A percentile compares a stretch with the other conserved stretches of the same genome.
Evolutionary conservation across 1,140 invertebrate genomes (phyloP).

Genomic region (Lordiphosa stackelbergi): DNA sequence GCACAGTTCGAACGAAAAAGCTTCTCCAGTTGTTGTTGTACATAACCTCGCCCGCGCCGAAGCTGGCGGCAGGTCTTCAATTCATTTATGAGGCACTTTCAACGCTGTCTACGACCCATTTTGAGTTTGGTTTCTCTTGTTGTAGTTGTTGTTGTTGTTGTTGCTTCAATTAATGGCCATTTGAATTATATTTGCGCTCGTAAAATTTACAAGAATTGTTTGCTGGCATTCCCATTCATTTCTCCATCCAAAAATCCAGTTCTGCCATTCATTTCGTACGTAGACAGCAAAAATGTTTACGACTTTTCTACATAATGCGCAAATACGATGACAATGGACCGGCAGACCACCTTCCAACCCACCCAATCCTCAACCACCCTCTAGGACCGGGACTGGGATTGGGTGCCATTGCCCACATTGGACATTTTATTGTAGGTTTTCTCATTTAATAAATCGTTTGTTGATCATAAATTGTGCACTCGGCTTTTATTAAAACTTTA

Average conservation of each 20-base stretch:
- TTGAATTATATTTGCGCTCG: constrained; percentile 77
- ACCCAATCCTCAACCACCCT: not conserved
- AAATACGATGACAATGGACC: constrained; percentile 69
- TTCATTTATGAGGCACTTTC: constrained; percentile 68
- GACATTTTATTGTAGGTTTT: constrained; percentile 59
- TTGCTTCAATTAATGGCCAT: constrained; percentile 76
- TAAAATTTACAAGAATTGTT: constrained; percentile 76
- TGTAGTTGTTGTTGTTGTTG: constrained; percentile 33
- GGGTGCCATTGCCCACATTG: constrained; percentile 9
- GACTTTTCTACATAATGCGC: constrained; percentile 73
- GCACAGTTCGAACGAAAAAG: constrained; percentile 39
- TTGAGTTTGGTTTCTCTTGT: constrained; percentile 37
- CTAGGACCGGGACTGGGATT: constrained; percentile 9
- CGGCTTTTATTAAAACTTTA: constrained; percentile 54
- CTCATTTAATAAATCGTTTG: constrained; percentile 69
- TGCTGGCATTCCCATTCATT: constrained; percentile 42
- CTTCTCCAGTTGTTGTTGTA: constrained; percentile 32
- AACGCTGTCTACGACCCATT: constrained; percentile 60
- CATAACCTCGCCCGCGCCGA: constrained; percentile 40
- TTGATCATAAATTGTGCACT: constrained; percentile 58
- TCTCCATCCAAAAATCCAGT: constrained; percentile 24
- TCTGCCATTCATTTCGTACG: constrained; percentile 58
- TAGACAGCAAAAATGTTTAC: constrained; percentile 73
- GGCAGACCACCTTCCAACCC: not conserved
- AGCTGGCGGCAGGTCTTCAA: constrained; percentile 47